Percentiles rank a stretch among this genome's conserved stretches.
Evolutionary conservation across 2,113 vertebrate genomes (phyloP).

Genomic region (Anser cygnoides): DNA sequence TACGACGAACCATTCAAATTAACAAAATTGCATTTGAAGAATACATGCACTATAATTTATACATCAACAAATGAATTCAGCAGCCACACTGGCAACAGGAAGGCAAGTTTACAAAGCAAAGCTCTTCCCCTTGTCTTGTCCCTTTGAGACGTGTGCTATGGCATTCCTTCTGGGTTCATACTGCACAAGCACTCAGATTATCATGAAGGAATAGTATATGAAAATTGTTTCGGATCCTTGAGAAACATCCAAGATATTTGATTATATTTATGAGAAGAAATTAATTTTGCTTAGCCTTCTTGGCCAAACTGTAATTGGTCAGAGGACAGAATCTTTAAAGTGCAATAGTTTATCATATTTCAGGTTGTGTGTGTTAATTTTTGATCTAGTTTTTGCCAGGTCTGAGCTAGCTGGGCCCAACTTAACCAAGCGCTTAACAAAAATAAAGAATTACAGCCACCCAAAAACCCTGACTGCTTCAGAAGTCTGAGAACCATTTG

Average conservation of each 20-base stretch:
- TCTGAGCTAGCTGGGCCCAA: not conserved
- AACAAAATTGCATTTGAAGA: not conserved
- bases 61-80: not conserved
- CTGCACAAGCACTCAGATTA: not conserved
- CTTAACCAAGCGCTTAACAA: not conserved
- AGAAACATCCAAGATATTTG: not conserved
- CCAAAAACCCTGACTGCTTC: conserved; percentile 4
- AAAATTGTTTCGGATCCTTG: not conserved
- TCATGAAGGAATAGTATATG: not conserved
- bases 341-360: not conserved
- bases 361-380: not conserved
- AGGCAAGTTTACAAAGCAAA: not conserved
- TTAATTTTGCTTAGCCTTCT: not conserved
- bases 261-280: not conserved
- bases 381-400: not conserved
- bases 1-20: not conserved
- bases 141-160: not conserved
- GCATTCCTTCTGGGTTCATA: not conserved
- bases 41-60: too few relatives aligned
- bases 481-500: not conserved
- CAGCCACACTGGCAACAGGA: not conserved
- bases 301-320: not conserved
- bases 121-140: not conserved
- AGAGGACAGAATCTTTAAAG: conserved; percentile 1
- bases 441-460: not conserved